phyloP scores from a whole-genome alignment of 1,140 invertebrate species.

The Polypedilum vanderplanki region DNA sequence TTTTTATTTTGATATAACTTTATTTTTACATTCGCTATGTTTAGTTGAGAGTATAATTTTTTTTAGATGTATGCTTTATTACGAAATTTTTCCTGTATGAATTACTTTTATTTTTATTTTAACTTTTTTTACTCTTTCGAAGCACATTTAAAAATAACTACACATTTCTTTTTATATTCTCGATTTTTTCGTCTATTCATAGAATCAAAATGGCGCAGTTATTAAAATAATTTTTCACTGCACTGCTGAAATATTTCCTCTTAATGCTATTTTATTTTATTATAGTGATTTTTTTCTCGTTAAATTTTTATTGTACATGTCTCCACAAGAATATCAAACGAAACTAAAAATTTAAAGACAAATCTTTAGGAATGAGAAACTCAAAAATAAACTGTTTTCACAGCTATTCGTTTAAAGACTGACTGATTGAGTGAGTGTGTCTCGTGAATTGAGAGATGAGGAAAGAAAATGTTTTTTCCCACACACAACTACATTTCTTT shows the following conservation, averaged over 20 bases:
- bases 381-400: not conserved
- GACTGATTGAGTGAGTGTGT: not conserved
- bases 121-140: not conserved
- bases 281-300: not conserved
- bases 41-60: not conserved
- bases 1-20: not conserved
- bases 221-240: not conserved
- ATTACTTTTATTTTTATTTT: not conserved
- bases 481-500: too few species aligned
- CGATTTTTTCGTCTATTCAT: not conserved
- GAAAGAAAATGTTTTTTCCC: too few species aligned
- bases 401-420: not conserved
- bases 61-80: not conserved
- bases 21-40: not conserved
- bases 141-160: not conserved
- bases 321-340: too few species aligned
- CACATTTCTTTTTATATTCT: not conserved
- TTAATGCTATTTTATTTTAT: not conserved
- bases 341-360: not conserved
- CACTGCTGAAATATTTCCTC: not conserved
- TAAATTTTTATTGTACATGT: too few species aligned
- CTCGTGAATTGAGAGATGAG: too few species aligned
- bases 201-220: slow-evolving; percentile 17
- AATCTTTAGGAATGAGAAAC: not conserved
- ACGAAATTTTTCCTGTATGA: not conserved